A percentile compares a stretch with the other conserved stretches of the same genome.
phyloP scores from a whole-genome alignment of 92 coral and sea anemone species.

The Scolanthus callimorphus region DNA sequence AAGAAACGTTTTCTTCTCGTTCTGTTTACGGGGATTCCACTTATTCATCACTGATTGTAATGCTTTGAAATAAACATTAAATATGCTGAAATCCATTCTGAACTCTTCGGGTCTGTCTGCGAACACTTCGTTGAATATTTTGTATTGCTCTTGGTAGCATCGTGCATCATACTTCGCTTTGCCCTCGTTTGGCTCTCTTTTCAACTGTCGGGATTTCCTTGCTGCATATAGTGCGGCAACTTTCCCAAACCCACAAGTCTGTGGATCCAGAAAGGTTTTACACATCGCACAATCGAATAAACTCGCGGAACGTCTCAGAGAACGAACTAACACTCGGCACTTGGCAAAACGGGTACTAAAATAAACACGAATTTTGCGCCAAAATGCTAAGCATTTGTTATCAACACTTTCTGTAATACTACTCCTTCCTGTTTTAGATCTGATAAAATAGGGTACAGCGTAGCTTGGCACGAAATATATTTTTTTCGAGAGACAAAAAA shows the following conservation, averaged over 20 bases:
- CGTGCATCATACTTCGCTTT: constrained; percentile 28
- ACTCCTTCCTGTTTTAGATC: too few species aligned
- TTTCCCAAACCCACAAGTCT: constrained; percentile 43
- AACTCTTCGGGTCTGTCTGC: background rate
- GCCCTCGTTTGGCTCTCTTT: constrained; percentile 22
- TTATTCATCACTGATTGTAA: constrained; percentile 16
- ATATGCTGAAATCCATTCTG: constrained; percentile 1
- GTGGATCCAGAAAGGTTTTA: constrained; percentile 29
- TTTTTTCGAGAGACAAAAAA: too few species aligned
- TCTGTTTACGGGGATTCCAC: constrained; percentile 26
- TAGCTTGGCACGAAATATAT: too few species aligned
- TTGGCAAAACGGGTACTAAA: too few species aligned
- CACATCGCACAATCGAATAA: constrained; percentile 4
- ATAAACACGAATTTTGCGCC: constrained; percentile 14
- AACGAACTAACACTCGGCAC: too few species aligned
- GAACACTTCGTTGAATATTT: constrained; percentile 23
- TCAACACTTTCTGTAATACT: too few species aligned
- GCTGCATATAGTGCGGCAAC: constrained; percentile 24
- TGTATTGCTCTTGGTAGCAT: constrained; percentile 8
- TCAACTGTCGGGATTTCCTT: constrained; percentile 5
- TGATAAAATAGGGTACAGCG: too few species aligned
- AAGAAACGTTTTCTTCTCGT: constrained; percentile 12
- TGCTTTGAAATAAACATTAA: constrained; percentile 3
- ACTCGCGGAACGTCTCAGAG: too few species aligned
- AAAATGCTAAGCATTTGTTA: background rate